A percentile compares a stretch with the other conserved stretches of the same genome.
Evolutionary conservation across 2,797 vertebrate species (phyloP).

Genomic region (Phoebastria nigripes): DNA sequence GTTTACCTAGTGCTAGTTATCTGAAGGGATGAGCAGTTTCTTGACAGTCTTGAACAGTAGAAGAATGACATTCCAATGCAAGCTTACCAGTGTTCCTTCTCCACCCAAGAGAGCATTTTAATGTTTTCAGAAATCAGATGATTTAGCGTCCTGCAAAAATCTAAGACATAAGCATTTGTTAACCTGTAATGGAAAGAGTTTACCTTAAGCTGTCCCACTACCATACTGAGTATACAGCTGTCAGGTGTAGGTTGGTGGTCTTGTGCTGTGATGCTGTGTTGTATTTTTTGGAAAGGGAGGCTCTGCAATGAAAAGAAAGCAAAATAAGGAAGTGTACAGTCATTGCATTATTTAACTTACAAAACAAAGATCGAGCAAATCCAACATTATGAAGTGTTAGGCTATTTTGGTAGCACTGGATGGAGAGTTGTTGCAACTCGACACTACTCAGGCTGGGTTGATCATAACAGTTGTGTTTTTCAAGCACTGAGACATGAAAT

Average conservation of each 20-base stretch:
- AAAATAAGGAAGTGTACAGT: not conserved
- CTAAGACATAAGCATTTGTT: not conserved
- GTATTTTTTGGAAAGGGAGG: slow-evolving; percentile 98
- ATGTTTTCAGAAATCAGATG: not conserved
- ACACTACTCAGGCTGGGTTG: not conserved
- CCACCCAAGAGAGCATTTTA: not conserved
- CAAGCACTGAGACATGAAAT: not conserved
- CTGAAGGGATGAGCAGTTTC: not conserved
- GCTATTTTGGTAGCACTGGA: not conserved
- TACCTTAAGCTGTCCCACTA: slow-evolving; percentile 98
- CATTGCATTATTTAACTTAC: not conserved
- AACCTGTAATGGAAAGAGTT: slow-evolving; percentile 21
- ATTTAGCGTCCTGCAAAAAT: not conserved
- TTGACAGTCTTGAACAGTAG: not conserved
- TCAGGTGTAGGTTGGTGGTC: slow-evolving; percentile 98
- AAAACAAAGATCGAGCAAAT: not conserved
- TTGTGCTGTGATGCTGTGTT: slow-evolving; percentile 97
- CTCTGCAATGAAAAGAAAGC: slow-evolving; percentile 76
- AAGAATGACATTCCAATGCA: not conserved
- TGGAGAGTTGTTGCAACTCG: not conserved
- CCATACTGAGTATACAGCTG: slow-evolving; percentile 98
- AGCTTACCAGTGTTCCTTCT: not conserved
- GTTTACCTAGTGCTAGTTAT: not conserved
- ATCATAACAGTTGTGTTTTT: not conserved
- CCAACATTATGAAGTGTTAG: not conserved